Percentiles rank a stretch among this genome's conserved stretches.
Conservation (phyloP, 2,113 vertebrate genomes). For the Notarius quadriscutis region DNA sequence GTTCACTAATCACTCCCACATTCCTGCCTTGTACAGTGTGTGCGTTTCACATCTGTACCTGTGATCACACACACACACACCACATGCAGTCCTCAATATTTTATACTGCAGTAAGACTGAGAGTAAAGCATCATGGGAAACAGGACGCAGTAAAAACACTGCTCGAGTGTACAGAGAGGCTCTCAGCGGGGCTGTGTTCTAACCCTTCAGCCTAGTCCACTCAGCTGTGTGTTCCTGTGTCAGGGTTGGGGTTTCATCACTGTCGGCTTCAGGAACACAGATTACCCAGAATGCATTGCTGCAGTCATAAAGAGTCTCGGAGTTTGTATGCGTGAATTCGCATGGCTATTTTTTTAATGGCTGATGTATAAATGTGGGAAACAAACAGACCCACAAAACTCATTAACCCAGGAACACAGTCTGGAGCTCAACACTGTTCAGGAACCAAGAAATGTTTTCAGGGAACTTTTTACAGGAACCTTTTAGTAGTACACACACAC, state of each 20-base stretch:
- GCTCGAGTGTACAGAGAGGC: not conserved
- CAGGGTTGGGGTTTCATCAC: not conserved
- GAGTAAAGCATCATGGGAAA: not conserved
- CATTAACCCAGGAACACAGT: not conserved
- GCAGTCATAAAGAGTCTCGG: not conserved
- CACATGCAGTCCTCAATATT: not conserved
- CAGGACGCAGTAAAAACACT: not conserved
- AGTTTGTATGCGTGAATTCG: not conserved
- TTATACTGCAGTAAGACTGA: not conserved
- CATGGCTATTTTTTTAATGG: not conserved
- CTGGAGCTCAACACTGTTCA: not conserved
- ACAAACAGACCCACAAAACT: not conserved
- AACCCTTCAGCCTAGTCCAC: not conserved
- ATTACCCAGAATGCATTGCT: not conserved
- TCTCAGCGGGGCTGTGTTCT: not conserved
- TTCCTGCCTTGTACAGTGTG: not conserved
- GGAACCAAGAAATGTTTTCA: not conserved
- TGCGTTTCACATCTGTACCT: not conserved
- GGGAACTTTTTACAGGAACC: not conserved
- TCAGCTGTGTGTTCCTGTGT: not conserved
- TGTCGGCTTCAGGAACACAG: not conserved
- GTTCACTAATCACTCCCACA: constrained; percentile 5
- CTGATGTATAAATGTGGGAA: no score
- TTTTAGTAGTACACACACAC: not conserved
- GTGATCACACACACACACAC: not conserved